phyloP scores from a whole-genome alignment of 2,888 invertebrate genomes.

The Pyralis farinalis region DNA sequence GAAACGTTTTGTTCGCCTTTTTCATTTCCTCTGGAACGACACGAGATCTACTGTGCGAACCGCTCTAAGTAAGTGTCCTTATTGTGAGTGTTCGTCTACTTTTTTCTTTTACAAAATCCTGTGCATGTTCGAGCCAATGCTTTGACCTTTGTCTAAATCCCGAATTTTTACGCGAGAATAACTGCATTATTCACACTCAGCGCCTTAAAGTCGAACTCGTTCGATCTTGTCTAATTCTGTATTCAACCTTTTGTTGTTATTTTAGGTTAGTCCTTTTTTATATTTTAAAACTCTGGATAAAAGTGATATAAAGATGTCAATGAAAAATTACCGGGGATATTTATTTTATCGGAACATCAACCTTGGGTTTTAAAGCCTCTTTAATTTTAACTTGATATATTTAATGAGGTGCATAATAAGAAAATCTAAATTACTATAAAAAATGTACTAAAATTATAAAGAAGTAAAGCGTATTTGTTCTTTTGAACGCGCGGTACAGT shows the following conservation, averaged over 20 bases:
- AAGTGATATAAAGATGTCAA: neutral
- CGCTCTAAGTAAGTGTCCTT: conserved; percentile 51
- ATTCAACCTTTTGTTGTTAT: conserved; percentile 24
- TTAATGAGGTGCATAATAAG: too few species aligned
- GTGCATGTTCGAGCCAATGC: conserved; percentile 11
- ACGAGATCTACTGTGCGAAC: conserved; percentile 46
- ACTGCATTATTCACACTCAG: conserved; percentile 30
- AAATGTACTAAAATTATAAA: too few species aligned
- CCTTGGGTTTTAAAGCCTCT: too few species aligned
- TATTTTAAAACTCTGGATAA: conserved; percentile 5
- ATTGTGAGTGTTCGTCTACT: conserved; percentile 24
- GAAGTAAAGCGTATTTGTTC: too few species aligned
- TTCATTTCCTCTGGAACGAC: conserved; percentile 55
- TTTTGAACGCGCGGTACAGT: too few species aligned
- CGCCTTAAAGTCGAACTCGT: conserved; percentile 23
- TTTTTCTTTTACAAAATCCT: conserved; percentile 18
- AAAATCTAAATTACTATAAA: too few species aligned
- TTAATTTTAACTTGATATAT: too few species aligned
- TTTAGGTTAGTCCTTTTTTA: conserved; percentile 17
- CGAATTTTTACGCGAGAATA: conserved; percentile 26
- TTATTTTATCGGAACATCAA: neutral
- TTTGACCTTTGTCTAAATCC: conserved; percentile 25
- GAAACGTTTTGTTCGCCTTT: conserved; percentile 50
- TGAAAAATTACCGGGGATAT: neutral
- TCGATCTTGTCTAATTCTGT: conserved; percentile 26